A percentile compares a stretch with the other conserved stretches of the same genome.
phyloP scores from a whole-genome alignment of 30 jellyfish, hydroid and myxozoan species.

The Turritopsis dohrnii region DNA sequence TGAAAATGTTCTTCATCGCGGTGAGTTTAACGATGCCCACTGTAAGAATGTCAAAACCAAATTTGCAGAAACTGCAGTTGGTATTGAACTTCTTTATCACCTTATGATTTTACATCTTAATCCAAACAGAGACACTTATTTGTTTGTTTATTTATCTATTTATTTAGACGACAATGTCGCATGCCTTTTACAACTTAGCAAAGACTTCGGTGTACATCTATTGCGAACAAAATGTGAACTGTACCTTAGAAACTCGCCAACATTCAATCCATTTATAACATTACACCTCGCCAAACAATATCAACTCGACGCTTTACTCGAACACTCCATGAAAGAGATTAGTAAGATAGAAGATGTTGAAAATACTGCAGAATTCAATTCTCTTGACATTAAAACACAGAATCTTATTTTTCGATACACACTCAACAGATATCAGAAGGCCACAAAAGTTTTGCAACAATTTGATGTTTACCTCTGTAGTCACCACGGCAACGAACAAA shows the following conservation, averaged over 20 bases:
- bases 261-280: conserved; percentile 16
- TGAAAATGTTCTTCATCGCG: no score
- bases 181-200: background rate
- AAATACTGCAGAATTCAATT: conserved; percentile 6
- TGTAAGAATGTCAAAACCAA: no score
- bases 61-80: no score
- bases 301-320: conserved; percentile 1
- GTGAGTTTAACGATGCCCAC: no score
- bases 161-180: conserved; percentile 22
- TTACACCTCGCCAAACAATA: conserved; percentile 21
- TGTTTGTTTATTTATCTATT: no score
- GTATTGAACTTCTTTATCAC: no score
- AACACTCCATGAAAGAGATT: conserved; percentile 10
- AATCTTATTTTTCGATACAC: conserved; percentile 1
- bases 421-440: background rate
- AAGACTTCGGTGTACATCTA: conserved; percentile 3
- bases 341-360: conserved; percentile 14
- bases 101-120: no score
- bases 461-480: conserved; percentile 17
- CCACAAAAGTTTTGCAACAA: background rate
- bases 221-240: conserved; percentile 2
- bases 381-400: conserved; percentile 15
- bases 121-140: no score
- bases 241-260: background rate
- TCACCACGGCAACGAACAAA: conserved; percentile 23